Percentiles rank a stretch among this genome's conserved stretches.
These are phyloP conservation scores for Epizoanthus ramosus DNA, from an alignment of 92 coral and sea anemone genomes.

Conservation along the genomic window DNA sequence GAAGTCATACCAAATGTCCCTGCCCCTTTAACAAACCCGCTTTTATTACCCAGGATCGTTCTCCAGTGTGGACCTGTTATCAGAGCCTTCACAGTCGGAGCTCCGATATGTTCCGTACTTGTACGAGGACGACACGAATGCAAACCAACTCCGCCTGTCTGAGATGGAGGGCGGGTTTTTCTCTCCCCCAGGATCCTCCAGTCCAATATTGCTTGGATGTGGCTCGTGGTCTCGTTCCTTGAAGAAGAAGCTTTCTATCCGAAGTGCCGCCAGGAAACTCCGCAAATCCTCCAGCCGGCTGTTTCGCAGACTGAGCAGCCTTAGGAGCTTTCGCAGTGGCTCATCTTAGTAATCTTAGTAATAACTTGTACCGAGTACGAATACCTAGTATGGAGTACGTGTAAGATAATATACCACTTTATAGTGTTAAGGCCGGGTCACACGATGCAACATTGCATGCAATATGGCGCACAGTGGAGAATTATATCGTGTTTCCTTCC, in stretches of 20 bases:
- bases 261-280: constrained; percentile 60
- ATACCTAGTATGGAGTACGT: neutral
- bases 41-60: constrained; percentile 18
- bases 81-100: constrained; percentile 23
- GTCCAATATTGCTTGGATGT: constrained; percentile 12
- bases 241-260: constrained; percentile 35
- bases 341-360: constrained; percentile 8
- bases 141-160: neutral
- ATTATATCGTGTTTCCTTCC: too few species aligned
- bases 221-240: constrained; percentile 31
- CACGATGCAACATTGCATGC: too few species aligned
- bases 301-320: constrained; percentile 61
- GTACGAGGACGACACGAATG: constrained; percentile 31
- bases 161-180: neutral
- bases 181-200: neutral
- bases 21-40: neutral
- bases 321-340: constrained; percentile 31
- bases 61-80: constrained; percentile 20
- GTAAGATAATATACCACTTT: too few species aligned
- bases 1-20: too few species aligned
- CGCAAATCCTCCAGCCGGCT: constrained; percentile 72
- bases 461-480: too few species aligned
- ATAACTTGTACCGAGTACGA: neutral
- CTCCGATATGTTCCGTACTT: constrained; percentile 28
- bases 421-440: too few species aligned